These are phyloP conservation scores for Xiphophorus maculatus DNA, from an alignment of 2,113 vertebrate genomes.

Conservation along the genomic window DNA sequence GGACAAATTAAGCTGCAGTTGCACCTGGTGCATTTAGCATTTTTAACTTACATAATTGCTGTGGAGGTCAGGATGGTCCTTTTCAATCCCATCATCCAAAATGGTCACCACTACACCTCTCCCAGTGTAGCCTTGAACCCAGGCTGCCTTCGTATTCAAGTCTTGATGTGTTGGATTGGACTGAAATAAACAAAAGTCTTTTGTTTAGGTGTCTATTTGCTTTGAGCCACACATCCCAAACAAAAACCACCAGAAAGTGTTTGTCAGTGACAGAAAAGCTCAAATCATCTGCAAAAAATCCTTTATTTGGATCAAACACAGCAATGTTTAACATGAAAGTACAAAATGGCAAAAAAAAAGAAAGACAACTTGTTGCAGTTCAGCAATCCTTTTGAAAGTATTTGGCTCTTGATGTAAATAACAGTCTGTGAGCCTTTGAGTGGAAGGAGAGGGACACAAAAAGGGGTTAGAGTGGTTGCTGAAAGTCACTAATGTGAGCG, in stretches of 20 bases:
- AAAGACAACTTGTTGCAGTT: conserved; percentile 33
- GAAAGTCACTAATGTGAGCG: neutral
- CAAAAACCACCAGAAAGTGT: conserved; percentile 3
- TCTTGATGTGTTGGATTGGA: conserved; percentile 75
- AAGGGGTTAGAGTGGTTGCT: neutral
- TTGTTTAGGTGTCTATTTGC: conserved; percentile 42
- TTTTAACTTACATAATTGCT: conserved; percentile 90
- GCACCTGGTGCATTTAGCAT: neutral
- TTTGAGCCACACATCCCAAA: conserved; percentile 32
- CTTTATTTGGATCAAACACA: neutral
- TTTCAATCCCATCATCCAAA: conserved; percentile 96
- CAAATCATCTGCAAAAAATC: conserved; percentile 8
- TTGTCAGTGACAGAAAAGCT: neutral
- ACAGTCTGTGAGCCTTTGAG: neutral
- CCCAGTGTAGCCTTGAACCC: conserved; percentile 93
- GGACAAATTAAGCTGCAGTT: neutral
- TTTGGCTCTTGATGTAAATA: conserved; percentile 19
- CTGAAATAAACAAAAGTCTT: conserved; percentile 60
- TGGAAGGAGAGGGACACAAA: conserved; percentile 6
- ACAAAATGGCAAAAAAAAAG: neutral
- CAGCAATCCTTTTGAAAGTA: conserved; percentile 25
- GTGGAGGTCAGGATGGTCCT: conserved; percentile 94
- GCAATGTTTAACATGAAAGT: conserved; percentile 9
- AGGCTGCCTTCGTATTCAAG: conserved; percentile 92
- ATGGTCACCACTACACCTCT: conserved; percentile 94